phyloP scores from a whole-genome alignment of 2,113 vertebrate species.

The Scartelaos histophorus region DNA sequence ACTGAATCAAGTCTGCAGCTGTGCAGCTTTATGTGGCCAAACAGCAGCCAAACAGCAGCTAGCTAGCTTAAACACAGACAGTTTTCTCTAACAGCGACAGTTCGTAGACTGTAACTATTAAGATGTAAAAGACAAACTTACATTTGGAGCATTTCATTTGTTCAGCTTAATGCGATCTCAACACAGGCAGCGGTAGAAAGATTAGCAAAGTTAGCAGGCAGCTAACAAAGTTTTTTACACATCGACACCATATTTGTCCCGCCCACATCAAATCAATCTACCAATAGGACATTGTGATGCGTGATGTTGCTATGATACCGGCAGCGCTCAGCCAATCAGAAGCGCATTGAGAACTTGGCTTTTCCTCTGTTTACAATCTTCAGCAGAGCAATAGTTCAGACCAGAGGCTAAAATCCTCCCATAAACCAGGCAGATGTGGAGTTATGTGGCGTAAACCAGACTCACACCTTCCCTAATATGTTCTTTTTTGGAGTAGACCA shows the following conservation, averaged over 20 bases:
- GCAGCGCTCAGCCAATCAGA: conserved; percentile 48
- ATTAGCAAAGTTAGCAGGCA: conserved; percentile 42
- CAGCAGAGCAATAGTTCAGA: neutral
- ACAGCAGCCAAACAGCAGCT: conserved; percentile 31
- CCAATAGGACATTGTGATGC: conserved; percentile 33
- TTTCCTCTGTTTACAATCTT: conserved; percentile 36
- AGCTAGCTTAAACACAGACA: conserved; percentile 15
- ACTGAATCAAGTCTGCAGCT: neutral
- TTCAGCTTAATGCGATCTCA: neutral
- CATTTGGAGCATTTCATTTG: neutral
- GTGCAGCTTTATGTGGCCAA: conserved; percentile 17
- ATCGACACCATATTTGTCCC: conserved; percentile 34
- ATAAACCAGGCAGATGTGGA: no score
- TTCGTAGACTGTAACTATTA: neutral
- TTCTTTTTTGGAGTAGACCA: neutral
- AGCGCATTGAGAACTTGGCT: neutral
- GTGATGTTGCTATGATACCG: conserved; percentile 37
- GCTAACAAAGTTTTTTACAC: conserved; percentile 67
- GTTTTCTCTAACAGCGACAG: neutral
- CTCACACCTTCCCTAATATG: neutral
- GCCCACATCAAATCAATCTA: conserved; percentile 11
- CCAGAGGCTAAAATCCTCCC: no score
- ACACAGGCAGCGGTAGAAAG: conserved; percentile 19
- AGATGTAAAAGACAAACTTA: conserved; percentile 8
- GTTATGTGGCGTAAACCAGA: neutral